phyloP scores from a whole-genome alignment of 2,888 invertebrate species.

The Nomada lathburiana region DNA sequence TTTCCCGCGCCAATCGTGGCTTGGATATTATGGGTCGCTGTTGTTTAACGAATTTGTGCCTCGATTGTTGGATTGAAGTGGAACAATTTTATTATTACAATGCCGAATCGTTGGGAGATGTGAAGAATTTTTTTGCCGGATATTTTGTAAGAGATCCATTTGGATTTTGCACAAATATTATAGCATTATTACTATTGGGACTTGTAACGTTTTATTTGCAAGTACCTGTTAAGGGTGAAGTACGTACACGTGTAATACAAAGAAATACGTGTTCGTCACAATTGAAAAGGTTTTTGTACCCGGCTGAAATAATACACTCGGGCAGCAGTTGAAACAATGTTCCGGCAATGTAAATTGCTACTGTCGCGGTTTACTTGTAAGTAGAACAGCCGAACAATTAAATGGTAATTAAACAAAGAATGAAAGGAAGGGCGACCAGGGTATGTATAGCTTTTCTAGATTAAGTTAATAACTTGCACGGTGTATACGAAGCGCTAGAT shows the following conservation, averaged over 20 bases:
- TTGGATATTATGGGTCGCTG: background rate
- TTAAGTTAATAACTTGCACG: conserved; percentile 30
- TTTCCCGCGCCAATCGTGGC: background rate
- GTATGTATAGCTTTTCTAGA: conserved; percentile 24
- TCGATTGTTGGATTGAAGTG: background rate
- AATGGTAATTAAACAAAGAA: conserved; percentile 34
- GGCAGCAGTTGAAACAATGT: background rate
- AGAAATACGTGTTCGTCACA: background rate
- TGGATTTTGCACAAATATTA: too few relatives aligned
- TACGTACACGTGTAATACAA: too few relatives aligned
- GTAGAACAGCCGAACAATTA: conserved; percentile 37
- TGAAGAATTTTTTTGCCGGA: too few relatives aligned
- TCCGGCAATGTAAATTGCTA: background rate
- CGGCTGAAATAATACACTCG: background rate
- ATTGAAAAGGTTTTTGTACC: background rate
- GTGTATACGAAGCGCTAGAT: conserved; percentile 37
- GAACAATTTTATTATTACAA: background rate
- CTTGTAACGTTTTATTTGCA: too few relatives aligned
- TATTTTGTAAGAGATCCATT: too few relatives aligned
- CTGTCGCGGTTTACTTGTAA: conserved; percentile 7
- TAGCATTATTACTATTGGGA: too few relatives aligned
- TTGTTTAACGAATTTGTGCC: background rate
- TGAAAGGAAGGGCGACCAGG: conserved; percentile 8
- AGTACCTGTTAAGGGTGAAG: too few relatives aligned
- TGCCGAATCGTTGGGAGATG: too few relatives aligned